phyloP scores from a whole-genome alignment of 1,140 invertebrate species.

The Hyposmocoma kahamanoa region DNA sequence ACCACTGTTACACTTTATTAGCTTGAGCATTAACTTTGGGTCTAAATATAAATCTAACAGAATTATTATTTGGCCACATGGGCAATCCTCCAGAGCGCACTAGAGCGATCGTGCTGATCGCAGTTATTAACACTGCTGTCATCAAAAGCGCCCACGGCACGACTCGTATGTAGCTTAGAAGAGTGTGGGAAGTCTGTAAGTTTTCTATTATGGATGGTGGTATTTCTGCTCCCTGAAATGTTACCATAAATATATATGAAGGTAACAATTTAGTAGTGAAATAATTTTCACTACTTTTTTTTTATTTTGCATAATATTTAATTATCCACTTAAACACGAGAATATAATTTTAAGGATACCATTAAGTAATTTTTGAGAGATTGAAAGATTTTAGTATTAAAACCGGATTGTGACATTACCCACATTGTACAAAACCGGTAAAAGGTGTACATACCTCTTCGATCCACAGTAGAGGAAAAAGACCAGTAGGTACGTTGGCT shows the following conservation, averaged over 20 bases:
- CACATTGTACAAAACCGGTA: too few species aligned
- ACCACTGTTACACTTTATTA: conserved; percentile 24
- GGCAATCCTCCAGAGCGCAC: conserved; percentile 21
- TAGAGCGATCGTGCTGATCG: conserved; percentile 21
- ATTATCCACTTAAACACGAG: too few species aligned
- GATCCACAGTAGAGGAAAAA: conserved; percentile 75
- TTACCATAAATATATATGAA: too few species aligned
- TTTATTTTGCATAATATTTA: too few species aligned
- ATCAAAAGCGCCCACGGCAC: conserved; percentile 48
- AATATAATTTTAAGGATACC: too few species aligned
- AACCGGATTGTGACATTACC: too few species aligned
- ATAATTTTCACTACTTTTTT: too few species aligned
- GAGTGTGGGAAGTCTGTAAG: conserved; percentile 34
- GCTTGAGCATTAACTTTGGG: conserved; percentile 13
- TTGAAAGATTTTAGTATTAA: too few species aligned
- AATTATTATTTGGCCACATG: conserved; percentile 35
- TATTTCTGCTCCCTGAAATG: conserved; percentile 56
- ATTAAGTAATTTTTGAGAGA: too few species aligned
- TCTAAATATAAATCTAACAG: conserved; percentile 43
- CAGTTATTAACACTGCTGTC: conserved; percentile 17
- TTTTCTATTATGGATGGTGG: conserved; percentile 34
- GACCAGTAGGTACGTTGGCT: conserved; percentile 54
- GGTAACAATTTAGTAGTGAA: too few species aligned
- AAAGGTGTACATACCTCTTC: conserved; percentile 73
- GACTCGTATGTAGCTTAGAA: conserved; percentile 45